phyloP scores from a whole-genome alignment of 1,140 invertebrate species.

The Calliopsis andreniformis region DNA sequence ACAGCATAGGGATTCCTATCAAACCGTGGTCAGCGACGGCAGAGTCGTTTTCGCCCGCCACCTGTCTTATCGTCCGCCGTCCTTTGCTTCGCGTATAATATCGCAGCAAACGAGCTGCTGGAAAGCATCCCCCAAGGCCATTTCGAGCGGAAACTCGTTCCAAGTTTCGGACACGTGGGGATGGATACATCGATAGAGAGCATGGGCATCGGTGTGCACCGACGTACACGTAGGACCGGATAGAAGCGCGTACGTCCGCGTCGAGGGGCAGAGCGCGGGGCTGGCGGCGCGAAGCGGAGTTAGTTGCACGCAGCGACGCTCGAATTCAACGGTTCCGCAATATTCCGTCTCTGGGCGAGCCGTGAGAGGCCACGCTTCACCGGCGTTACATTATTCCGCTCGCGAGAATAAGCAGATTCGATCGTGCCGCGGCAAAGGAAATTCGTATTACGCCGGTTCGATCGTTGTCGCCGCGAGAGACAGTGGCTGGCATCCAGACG shows the following conservation, averaged over 20 bases:
- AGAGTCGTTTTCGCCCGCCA: slow-evolving; percentile 22
- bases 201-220: neutral
- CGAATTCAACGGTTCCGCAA: slow-evolving; percentile 38
- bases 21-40: neutral
- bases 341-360: slow-evolving; percentile 41
- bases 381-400: slow-evolving; percentile 55
- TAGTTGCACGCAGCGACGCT: slow-evolving; percentile 28
- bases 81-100: slow-evolving; percentile 55
- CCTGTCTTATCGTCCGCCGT: slow-evolving; percentile 58
- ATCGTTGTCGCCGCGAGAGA: slow-evolving; percentile 49
- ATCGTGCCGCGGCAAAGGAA: slow-evolving; percentile 63
- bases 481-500: slow-evolving; percentile 55
- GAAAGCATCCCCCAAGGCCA: slow-evolving; percentile 49
- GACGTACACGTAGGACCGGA: neutral
- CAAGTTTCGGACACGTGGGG: slow-evolving; percentile 53
- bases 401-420: slow-evolving; percentile 57
- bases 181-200: neutral
- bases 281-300: neutral
- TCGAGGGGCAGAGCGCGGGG: neutral
- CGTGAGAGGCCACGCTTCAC: slow-evolving; percentile 7
- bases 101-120: slow-evolving; percentile 52
- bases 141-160: slow-evolving; percentile 55
- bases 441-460: slow-evolving; percentile 55
- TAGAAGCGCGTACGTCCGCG: too few species aligned
- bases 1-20: too few species aligned